Evolutionary conservation across 2,888 invertebrate genomes (phyloP).

Genomic region (Notodonta dromedarius): DNA sequence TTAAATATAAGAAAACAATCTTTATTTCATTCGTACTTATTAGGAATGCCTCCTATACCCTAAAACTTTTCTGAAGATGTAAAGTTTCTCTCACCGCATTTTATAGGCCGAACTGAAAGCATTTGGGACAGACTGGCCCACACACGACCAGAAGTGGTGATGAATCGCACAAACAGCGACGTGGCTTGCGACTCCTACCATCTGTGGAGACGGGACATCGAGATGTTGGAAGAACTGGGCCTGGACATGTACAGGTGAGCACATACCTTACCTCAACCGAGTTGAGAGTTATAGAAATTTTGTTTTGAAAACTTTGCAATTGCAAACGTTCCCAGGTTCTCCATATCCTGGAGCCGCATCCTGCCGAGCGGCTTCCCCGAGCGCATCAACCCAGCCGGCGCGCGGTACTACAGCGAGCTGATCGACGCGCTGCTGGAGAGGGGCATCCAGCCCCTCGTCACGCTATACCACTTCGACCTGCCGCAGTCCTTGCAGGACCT

Average conservation of each 20-base stretch:
- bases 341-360: slow-evolving; percentile 86
- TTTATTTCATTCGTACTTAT: no score
- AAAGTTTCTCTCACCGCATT: background rate
- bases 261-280: no score
- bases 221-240: slow-evolving; percentile 79
- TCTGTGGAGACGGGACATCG: slow-evolving; percentile 83
- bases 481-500: slow-evolving; percentile 55
- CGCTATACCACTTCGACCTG: slow-evolving; percentile 70
- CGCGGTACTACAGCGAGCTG: slow-evolving; percentile 81
- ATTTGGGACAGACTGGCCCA: slow-evolving; percentile 76
- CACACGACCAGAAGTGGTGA: slow-evolving; percentile 27
- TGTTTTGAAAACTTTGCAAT: background rate
- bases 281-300: no score
- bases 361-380: slow-evolving; percentile 85
- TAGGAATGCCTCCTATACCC: no score
- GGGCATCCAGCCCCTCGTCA: slow-evolving; percentile 48
- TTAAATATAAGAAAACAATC: no score
- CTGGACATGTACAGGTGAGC: slow-evolving; percentile 71
- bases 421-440: slow-evolving; percentile 67
- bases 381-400: slow-evolving; percentile 84
- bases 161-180: slow-evolving; percentile 77
- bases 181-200: slow-evolving; percentile 87
- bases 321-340: slow-evolving; percentile 71
- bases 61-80: no score
- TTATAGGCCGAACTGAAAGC: slow-evolving; percentile 80